Evolutionary conservation across 1,140 invertebrate species (phyloP), one percentile per base, ranked within the genome.

Genomic region (Arion vulgaris): DNA sequence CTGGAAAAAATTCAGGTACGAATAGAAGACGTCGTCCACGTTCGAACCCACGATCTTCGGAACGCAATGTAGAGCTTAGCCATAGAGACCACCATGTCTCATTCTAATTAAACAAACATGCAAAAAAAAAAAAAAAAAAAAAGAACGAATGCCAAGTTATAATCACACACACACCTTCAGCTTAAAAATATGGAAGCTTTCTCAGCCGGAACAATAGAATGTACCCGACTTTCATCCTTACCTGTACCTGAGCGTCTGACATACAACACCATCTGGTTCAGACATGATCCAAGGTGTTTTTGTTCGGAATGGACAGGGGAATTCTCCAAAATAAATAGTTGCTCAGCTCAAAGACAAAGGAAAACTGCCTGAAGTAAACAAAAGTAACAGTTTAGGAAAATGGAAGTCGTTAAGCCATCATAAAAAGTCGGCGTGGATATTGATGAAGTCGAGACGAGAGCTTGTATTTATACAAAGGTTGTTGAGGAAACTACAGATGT

Each of bases 291-390:
- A 41, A 32, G 41, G 38, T 73, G 71, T 73, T 73, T 41, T 73
- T 73, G 71, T 34, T 28, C 23, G 41, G 41, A 41, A 49, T 57
- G 41, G 74, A 76, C 26, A 32, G 19, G 41, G 34, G 74, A 23
- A 34, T 53, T 49, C 51, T 53, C 45, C 28, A 76, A 53, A 76
- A 53, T 76, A 76, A 76, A 76, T 76, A 76, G 49, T 76, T 76
- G n/a, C 74, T 53, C 74, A 39, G 45, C 51, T 53, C 74, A 53
- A 57, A 76, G 74, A 57, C 74, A 49, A 53, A 76, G 17, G 51
- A 1, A 76, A 53, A 76, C 74, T 49, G 17, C 4, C 28, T 36
- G 41, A 51, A 45, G 49, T 76, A 76, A 76, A 76, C 74, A 49
- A 5, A 34, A 23, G 51, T 76, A 76, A 53, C 36, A 32, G 45